Conservation (phyloP, 2,888 invertebrate genomes). For the Dastarcus helophoroides region DNA sequence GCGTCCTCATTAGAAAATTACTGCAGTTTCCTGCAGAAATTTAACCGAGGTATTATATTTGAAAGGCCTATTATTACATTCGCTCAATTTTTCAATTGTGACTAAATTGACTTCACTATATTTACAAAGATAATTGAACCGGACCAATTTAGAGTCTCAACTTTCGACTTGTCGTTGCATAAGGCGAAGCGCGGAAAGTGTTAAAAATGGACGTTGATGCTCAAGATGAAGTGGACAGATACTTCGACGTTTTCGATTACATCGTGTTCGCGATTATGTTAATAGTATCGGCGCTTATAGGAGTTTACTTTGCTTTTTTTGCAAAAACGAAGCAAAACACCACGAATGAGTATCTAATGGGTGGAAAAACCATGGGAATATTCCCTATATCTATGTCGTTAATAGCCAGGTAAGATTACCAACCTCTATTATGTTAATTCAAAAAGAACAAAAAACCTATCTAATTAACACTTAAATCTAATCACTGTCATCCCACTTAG, state of each 20-base stretch:
- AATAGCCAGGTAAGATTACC: slow-evolving; percentile 52
- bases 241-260: slow-evolving; percentile 53
- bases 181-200: too few relatives aligned
- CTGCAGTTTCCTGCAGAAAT: too few relatives aligned
- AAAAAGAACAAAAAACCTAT: too few relatives aligned
- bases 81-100: slow-evolving; percentile 25
- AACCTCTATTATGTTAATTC: slow-evolving; percentile 2
- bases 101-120: slow-evolving; percentile 25
- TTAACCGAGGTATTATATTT: too few relatives aligned
- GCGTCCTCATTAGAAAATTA: too few relatives aligned
- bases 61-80: too few relatives aligned
- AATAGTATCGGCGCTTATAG: slow-evolving; percentile 52
- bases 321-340: slow-evolving; percentile 57
- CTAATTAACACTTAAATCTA: not conserved
- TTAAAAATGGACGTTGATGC: slow-evolving; percentile 18
- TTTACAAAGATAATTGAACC: slow-evolving; percentile 24
- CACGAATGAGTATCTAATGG: slow-evolving; percentile 60
- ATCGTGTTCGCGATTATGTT: slow-evolving; percentile 55
- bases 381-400: slow-evolving; percentile 68
- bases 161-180: too few relatives aligned
- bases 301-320: slow-evolving; percentile 60
- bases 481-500: slow-evolving; percentile 9
- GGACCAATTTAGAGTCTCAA: too few relatives aligned
- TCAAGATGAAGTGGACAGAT: slow-evolving; percentile 21
- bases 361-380: slow-evolving; percentile 66